Conservation (phyloP, 2,888 invertebrate genomes). For the Apocheima hispidaria region DNA sequence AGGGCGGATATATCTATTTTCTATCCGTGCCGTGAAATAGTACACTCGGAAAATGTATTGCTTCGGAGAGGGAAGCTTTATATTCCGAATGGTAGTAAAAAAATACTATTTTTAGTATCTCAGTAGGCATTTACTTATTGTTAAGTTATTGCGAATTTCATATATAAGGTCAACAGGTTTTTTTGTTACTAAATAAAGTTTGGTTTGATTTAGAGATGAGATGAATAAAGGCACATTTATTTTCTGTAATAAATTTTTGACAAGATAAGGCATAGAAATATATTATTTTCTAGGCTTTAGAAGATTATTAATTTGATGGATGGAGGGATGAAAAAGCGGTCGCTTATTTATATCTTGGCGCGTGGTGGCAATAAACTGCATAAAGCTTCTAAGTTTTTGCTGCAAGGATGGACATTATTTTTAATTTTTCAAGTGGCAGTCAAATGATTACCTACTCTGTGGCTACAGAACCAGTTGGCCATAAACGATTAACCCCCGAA, state of each 20-base stretch:
- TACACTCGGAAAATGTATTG: constrained; percentile 30
- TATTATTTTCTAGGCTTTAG: too few species aligned
- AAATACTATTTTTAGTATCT: not conserved
- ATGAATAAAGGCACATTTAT: not conserved
- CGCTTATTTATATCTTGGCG: not conserved
- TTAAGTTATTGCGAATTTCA: not conserved
- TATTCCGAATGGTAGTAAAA: not conserved
- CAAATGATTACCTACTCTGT: too few species aligned
- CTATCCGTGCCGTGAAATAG: constrained; percentile 40
- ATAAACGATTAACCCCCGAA: too few species aligned
- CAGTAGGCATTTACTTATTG: not conserved
- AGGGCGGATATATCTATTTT: constrained; percentile 42
- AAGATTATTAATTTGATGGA: not conserved
- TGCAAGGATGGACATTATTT: too few species aligned
- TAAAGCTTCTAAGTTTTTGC: not conserved
- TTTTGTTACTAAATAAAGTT: not conserved
- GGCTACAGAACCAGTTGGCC: too few species aligned
- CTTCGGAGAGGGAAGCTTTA: constrained; percentile 18
- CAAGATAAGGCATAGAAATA: not conserved
- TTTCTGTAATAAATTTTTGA: not conserved
- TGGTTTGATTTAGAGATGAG: not conserved
- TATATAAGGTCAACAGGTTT: not conserved
- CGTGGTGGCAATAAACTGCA: not conserved
- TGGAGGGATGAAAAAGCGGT: not conserved
- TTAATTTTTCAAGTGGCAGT: too few species aligned